Conservation (phyloP, 2,888 invertebrate genomes). For the Cosmia trapezina region DNA sequence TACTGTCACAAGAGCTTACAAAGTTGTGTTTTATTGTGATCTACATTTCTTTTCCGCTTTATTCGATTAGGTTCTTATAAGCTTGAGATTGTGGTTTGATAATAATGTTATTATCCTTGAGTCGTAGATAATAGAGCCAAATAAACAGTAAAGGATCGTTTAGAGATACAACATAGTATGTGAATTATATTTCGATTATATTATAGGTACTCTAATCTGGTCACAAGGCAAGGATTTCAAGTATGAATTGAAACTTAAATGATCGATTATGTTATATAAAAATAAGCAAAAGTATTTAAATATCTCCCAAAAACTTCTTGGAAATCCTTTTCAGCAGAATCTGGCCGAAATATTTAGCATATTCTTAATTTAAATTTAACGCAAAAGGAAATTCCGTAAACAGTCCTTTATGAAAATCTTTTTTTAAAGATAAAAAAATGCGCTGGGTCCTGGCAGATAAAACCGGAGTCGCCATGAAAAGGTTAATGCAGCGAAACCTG, state of each 20-base stretch:
- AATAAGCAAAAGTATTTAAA: no score
- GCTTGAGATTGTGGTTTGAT: constrained; percentile 27
- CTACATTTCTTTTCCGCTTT: constrained; percentile 49
- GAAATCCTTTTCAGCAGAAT: constrained; percentile 14
- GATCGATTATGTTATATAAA: neutral
- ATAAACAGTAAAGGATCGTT: neutral
- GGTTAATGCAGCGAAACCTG: constrained; percentile 80
- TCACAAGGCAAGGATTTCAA: neutral
- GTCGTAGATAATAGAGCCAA: neutral
- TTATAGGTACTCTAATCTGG: no score
- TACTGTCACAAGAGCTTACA: constrained; percentile 55
- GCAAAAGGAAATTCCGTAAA: constrained; percentile 44
- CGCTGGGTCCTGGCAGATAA: constrained; percentile 58
- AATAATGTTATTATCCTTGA: constrained; percentile 17
- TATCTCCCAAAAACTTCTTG: constrained; percentile 10
- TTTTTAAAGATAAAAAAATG: constrained; percentile 59
- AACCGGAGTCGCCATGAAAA: constrained; percentile 74
- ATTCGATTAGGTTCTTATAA: constrained; percentile 47
- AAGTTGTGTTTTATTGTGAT: constrained; percentile 61
- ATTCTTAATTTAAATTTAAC: constrained; percentile 47
- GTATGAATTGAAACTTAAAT: neutral
- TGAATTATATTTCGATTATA: neutral
- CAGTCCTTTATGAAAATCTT: constrained; percentile 39
- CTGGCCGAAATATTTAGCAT: constrained; percentile 38
- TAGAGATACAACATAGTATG: neutral